A percentile compares a stretch with the other conserved stretches of the same genome.
phyloP scores from a whole-genome alignment of 2,888 invertebrate genomes.

The Celastrina argiolus region DNA sequence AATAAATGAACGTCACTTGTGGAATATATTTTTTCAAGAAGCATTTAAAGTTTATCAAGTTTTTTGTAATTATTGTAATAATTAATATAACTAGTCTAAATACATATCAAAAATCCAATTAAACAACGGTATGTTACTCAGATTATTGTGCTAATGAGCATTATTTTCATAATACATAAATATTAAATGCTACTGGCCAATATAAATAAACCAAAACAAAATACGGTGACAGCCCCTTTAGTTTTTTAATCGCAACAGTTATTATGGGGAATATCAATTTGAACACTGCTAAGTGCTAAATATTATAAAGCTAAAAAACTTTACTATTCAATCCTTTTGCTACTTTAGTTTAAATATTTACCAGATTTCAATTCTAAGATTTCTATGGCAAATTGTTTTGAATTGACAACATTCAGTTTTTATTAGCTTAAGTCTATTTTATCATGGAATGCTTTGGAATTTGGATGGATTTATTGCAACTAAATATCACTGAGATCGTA shows the following conservation, averaged over 20 bases:
- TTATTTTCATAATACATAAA: not conserved
- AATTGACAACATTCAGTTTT: constrained; percentile 4
- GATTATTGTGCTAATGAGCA: not conserved
- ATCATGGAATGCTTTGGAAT: constrained; percentile 17
- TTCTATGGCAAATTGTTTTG: not conserved
- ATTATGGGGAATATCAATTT: not conserved
- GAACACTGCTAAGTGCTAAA: not conserved
- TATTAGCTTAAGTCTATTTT: not conserved
- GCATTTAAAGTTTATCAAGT: not conserved
- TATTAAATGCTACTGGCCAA: not conserved
- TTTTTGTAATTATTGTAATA: not conserved
- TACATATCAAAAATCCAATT: not conserved
- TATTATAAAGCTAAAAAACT: not conserved
- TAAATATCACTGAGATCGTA: not conserved
- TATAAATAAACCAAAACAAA: not conserved
- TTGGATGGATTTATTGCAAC: constrained; percentile 3
- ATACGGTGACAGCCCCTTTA: not conserved
- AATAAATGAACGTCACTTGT: not conserved
- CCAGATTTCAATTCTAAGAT: not conserved
- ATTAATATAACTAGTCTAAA: not conserved
- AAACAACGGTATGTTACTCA: not conserved
- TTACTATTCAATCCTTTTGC: not conserved
- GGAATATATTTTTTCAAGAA: not conserved
- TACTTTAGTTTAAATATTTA: not conserved
- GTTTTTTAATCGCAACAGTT: not conserved